A percentile compares a stretch with the other conserved stretches of the same genome.
These are phyloP conservation scores for Daubentonia madagascariensis DNA, from an alignment of 2,113 vertebrate genomes.

Conservation along the genomic window DNA sequence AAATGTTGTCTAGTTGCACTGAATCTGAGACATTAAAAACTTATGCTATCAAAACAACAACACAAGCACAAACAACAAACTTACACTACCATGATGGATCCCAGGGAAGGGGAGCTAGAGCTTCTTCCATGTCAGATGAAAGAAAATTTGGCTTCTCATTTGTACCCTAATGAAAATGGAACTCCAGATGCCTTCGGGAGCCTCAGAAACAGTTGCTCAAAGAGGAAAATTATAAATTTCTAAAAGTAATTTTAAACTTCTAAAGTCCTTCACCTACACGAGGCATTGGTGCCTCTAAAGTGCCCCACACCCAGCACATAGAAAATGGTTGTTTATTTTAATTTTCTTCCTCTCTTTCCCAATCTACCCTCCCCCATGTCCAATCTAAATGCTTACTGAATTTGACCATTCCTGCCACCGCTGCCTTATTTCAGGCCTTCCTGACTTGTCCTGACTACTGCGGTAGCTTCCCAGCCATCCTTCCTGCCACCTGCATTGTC, in stretches of 20 bases:
- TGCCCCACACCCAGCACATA: not conserved
- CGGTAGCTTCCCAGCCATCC: not conserved
- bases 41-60: not conserved
- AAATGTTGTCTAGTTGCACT: not conserved
- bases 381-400: not conserved
- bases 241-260: not conserved
- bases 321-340: not conserved
- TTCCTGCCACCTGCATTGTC: not conserved
- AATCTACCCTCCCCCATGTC: not conserved
- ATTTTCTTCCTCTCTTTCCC: not conserved
- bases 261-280: not conserved
- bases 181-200: not conserved
- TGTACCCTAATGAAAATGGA: not conserved
- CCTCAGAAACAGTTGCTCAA: not conserved
- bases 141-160: not conserved
- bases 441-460: not conserved
- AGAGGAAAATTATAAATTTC: not conserved
- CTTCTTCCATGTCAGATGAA: not conserved
- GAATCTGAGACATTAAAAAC: not conserved
- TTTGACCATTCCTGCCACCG: not conserved
- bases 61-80: not conserved
- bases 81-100: rapidly evolving
- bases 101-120: not conserved
- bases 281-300: not conserved
- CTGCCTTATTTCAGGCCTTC: not conserved